Base-by-base conservation (phyloP, 2,888 invertebrate species). In the Diploptera punctata region DNA sequence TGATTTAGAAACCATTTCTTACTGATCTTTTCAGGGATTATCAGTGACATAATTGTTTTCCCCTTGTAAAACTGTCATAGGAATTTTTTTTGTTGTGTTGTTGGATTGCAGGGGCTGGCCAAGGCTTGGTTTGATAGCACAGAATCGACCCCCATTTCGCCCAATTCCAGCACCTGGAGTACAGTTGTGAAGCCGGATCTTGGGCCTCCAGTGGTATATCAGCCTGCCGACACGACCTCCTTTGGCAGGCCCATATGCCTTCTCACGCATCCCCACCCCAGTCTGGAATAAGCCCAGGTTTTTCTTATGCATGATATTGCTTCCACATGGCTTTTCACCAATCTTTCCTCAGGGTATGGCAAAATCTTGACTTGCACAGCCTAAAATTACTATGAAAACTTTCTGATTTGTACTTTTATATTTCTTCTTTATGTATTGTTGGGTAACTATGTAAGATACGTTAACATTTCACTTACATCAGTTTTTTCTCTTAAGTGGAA, bases 161-260 rank as follows among this genome's bases (percentile, higher is more conserved):
- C 79, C 80, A 24, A 75, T 77, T 54, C 79, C 79, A 21, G 72
- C 73, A 26, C 77, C 79, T 43, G 80, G 78, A 49, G 72, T 71
- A 43, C 74, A n/a, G 77, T 78, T 13, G 68, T 80, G 74, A 79
- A 80, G 78, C 85, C 86, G 74, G 86, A 86, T 79, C 82, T 84
- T 77, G 87, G 87, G 76, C 86, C 86, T 67, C 83, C 85, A 67
- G 83, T 84, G 77, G 82, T 79, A 77, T 82, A 60, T 75, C 77
- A 75, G 68, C 83, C 85, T 70, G 83, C 83, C n/a, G 77, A 82
- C 80, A 77, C 81, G 94, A 76, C 92, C 94, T 16, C 94, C 95
- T 16, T 84, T 92, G 78, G 95, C 94, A 19, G 96, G 95, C 31
- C 95, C 95, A 33, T 96, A 94, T 82, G 95, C 95, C 71, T 96